Conservation (phyloP, 2,797 vertebrate species). For the Anguilla obscura region DNA sequence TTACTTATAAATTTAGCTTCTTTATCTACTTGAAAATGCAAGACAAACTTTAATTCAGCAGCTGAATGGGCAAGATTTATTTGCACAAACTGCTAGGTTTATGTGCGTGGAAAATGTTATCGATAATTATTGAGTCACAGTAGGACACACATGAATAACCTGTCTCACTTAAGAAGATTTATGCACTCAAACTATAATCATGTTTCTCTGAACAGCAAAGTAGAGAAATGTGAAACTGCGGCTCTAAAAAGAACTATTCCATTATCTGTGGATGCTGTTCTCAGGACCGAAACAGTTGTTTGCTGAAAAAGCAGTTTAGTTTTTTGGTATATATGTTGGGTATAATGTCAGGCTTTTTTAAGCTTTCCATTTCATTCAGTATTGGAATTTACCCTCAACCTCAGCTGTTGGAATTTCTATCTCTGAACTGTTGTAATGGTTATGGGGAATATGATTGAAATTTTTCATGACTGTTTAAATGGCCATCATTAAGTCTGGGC, state of each 20-base stretch:
- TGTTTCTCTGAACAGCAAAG: not conserved
- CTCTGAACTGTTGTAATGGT: not conserved
- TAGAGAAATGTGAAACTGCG: not conserved
- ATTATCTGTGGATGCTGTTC: not conserved
- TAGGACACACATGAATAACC: not conserved
- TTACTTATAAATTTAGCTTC: not conserved
- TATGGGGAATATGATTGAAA: conserved; percentile 6
- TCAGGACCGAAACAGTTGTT: not conserved
- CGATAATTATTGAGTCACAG: not conserved
- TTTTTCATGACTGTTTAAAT: conserved; percentile 6
- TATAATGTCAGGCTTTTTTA: not conserved
- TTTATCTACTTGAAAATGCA: not conserved
- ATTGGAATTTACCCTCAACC: not conserved
- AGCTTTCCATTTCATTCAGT: not conserved
- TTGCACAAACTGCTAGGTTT: not conserved
- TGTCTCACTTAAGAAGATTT: not conserved
- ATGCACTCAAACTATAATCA: not conserved
- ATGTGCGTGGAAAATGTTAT: not conserved
- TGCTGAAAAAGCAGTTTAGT: not conserved
- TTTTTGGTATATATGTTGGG: not conserved
- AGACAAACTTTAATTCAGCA: not conserved
- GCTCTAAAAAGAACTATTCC: not conserved
- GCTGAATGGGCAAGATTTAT: not conserved
- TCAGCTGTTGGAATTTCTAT: not conserved
- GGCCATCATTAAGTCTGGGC: not conserved